Base-by-base conservation (phyloP, 2,113 vertebrate genomes). In the Leucosticte australis region DNA sequence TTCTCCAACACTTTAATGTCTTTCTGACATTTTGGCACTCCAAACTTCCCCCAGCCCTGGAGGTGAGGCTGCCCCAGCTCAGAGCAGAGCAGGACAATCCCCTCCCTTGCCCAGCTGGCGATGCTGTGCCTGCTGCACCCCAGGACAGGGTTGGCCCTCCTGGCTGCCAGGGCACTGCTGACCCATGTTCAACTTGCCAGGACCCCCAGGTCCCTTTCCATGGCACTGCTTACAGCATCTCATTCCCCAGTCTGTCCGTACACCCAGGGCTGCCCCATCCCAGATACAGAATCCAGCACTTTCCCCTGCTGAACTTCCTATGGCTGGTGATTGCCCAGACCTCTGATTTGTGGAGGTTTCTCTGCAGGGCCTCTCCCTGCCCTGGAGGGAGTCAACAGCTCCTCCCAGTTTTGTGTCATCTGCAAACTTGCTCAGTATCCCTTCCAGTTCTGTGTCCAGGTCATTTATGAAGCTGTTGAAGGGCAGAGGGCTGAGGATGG, bases 41-140 rank as follows among this genome's bases (percentile, higher is more conserved):
- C 30, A 26, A 80, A 1, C 33, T 1, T 2, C 3, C 18, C 22
- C 23, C 42, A 27, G n/a, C 17, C 13, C 42, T 39, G 0, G 3
- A 33, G 22, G 10, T 39, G n/a, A 57, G 42, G 52, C 63, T 1
- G 4, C 28, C 8, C n/a, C n/a, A 68, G 52, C 2, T 12, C 78
- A 68, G 63, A 49, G 42, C 64, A 69, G 52, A 57, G 42, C 13
- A 1, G 42, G 28, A 68, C n/a, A 39, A 57, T 81, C 42, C 63
- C 64, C 42, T 69, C 35, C 53, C n/a, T 49, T 49, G 53, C 53
- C 53, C 0, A 0, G 52, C 64, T 57, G 52, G 44, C 11, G 7
- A 39, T 68, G 64, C 52, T 81, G 64, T 39, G 42, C 64, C 64
- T 81, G 53, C 27, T 49, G n/a, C 13, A 2, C 0, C 42, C n/a